These are phyloP conservation scores for Battus philenor DNA, from an alignment of 1,140 invertebrate species.

Conservation along the genomic window DNA sequence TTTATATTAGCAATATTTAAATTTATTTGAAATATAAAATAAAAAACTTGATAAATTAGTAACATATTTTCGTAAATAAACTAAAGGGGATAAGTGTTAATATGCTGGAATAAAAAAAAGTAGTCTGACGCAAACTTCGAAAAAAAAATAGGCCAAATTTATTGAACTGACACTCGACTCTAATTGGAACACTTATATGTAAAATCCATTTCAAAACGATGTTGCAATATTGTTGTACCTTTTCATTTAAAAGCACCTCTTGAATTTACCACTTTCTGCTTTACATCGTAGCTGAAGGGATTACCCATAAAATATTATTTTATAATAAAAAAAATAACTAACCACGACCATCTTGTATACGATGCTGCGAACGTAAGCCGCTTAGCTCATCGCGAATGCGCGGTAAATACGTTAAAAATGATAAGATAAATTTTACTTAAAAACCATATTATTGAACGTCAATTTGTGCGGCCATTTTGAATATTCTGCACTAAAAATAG, in stretches of 20 bases:
- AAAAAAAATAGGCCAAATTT: no score
- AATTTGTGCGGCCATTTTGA: slow-evolving; percentile 5
- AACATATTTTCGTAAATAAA: no score
- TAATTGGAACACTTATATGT: no score
- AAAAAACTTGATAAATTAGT: no score
- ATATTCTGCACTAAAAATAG: slow-evolving; percentile 12
- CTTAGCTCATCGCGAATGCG: slow-evolving; percentile 4
- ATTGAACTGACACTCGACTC: no score
- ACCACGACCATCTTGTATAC: slow-evolving; percentile 2
- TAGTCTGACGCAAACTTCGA: no score
- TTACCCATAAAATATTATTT: slow-evolving; percentile 11
- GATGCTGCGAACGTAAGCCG: slow-evolving; percentile 1
- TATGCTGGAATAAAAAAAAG: no score
- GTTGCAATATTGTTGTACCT: no score
- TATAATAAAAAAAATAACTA: neutral
- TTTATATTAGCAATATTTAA: no score
- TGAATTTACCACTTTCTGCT: slow-evolving; percentile 1
- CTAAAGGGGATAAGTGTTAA: no score
- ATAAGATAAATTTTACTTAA: slow-evolving; percentile 16
- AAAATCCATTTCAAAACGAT: no score
- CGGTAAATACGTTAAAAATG: slow-evolving; percentile 14
- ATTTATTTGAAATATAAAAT: no score
- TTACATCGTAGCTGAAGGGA: neutral
- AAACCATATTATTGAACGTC: slow-evolving; percentile 6
- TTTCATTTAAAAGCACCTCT: neutral